Evolutionary conservation across 2,888 invertebrate species (phyloP).

Genomic region (Ctenicera cuprea): DNA sequence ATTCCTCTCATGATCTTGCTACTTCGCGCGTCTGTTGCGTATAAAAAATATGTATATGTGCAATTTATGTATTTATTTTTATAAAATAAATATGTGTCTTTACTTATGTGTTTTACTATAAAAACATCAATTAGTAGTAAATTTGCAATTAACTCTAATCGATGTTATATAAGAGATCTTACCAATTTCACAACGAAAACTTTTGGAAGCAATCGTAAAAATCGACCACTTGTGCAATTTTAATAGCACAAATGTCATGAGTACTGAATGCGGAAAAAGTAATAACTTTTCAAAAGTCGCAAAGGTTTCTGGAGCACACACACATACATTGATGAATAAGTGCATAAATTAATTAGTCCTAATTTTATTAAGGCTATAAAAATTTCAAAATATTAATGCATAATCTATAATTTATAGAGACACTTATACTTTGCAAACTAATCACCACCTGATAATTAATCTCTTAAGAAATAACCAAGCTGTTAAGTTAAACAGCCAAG

Average conservation of each 20-base stretch:
- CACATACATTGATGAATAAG: conserved; percentile 1
- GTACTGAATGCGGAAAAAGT: conserved; percentile 12
- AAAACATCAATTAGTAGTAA: background rate
- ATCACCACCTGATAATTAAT: background rate
- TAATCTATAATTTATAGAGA: conserved; percentile 1
- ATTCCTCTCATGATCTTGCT: conserved; percentile 13
- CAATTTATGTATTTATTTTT: conserved; percentile 52
- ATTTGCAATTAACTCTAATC: conserved; percentile 2
- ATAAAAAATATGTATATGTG: conserved; percentile 44
- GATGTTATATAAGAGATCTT: conserved; percentile 11
- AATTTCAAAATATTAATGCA: conserved; percentile 24
- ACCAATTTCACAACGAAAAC: conserved; percentile 5
- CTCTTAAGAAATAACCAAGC: background rate
- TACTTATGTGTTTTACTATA: conserved; percentile 8
- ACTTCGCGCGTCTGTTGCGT: conserved; percentile 12
- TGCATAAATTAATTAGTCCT: background rate
- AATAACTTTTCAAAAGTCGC: conserved; percentile 9
- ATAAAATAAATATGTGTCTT: conserved; percentile 49
- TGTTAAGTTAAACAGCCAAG: no score
- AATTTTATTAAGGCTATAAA: conserved; percentile 1
- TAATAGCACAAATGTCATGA: conserved; percentile 2
- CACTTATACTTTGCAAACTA: background rate
- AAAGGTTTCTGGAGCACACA: conserved; percentile 17
- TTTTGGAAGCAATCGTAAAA: conserved; percentile 14
- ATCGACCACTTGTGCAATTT: conserved; percentile 17